phyloP scores from a whole-genome alignment of 2,113 vertebrate species.

The Camelus dromedarius region DNA sequence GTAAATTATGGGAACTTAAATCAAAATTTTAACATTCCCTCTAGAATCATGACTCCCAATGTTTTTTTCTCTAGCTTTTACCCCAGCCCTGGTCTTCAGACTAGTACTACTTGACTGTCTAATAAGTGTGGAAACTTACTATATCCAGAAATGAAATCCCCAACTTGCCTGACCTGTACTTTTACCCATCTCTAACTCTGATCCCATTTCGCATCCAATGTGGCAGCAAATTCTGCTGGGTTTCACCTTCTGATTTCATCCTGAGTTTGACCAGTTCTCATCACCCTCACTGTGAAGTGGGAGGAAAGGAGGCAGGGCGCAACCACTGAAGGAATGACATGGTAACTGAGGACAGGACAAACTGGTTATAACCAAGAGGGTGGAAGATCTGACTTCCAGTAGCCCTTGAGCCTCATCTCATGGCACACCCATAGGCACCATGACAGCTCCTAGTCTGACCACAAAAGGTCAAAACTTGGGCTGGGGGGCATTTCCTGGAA shows the following conservation, averaged over 20 bases:
- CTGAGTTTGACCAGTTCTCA: neutral
- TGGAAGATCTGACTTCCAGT: too few species aligned
- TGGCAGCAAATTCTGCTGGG: neutral
- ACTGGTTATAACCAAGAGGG: too few species aligned
- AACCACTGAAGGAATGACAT: too few species aligned
- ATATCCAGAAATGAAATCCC: neutral
- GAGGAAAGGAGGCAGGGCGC: too few species aligned
- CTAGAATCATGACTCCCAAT: neutral
- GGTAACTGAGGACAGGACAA: too few species aligned
- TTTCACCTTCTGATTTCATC: neutral
- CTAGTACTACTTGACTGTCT: neutral
- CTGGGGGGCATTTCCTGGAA: too few species aligned
- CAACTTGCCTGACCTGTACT: neutral
- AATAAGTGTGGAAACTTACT: neutral
- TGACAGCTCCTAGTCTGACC: too few species aligned
- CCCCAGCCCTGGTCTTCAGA: neutral
- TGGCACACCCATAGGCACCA: too few species aligned
- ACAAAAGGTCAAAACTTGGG: too few species aligned
- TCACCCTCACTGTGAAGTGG: neutral
- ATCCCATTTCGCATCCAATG: neutral
- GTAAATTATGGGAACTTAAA: neutral
- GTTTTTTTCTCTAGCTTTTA: neutral
- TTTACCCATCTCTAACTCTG: neutral
- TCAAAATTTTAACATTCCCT: neutral
- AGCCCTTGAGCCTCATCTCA: too few species aligned